Evolutionary conservation across 2,888 invertebrate species (phyloP).

Genomic region (Quadriops clusia): DNA sequence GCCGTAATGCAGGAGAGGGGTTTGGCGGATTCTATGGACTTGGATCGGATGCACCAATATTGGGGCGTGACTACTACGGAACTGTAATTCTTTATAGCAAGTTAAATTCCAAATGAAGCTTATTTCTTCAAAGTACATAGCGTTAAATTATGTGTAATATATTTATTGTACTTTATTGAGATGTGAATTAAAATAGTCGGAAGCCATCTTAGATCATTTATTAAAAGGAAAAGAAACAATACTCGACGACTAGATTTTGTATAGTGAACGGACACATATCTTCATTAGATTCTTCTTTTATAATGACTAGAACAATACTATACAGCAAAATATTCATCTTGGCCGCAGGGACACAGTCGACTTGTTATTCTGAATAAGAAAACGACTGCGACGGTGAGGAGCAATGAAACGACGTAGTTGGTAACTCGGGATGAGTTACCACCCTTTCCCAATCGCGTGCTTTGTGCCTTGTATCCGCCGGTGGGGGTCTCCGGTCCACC

Average conservation of each 20-base stretch:
- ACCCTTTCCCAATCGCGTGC: slow-evolving; percentile 22
- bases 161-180: not conserved
- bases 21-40: slow-evolving; percentile 63
- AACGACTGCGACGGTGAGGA: too few species aligned
- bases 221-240: slow-evolving; percentile 22
- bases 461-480: slow-evolving; percentile 3
- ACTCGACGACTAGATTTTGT: slow-evolving; percentile 35
- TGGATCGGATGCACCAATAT: slow-evolving; percentile 80
- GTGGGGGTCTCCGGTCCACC: slow-evolving; percentile 7
- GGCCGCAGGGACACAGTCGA: too few species aligned
- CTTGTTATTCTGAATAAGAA: too few species aligned
- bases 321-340: slow-evolving; percentile 26
- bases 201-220: slow-evolving; percentile 21
- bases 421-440: slow-evolving; percentile 21
- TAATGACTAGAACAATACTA: slow-evolving; percentile 35
- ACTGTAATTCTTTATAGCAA: slow-evolving; percentile 39
- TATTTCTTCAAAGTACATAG: not conserved
- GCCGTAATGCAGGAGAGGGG: slow-evolving; percentile 69
- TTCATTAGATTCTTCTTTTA: slow-evolving; percentile 23
- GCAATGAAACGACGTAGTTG: too few species aligned
- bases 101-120: not conserved
- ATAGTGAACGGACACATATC: slow-evolving; percentile 34
- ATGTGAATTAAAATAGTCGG: slow-evolving; percentile 7
- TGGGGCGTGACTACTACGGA: slow-evolving; percentile 87
- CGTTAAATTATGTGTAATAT: not conserved